Base-by-base conservation (phyloP, 2,888 invertebrate species). In the Aphidoletes aphidimyza region DNA sequence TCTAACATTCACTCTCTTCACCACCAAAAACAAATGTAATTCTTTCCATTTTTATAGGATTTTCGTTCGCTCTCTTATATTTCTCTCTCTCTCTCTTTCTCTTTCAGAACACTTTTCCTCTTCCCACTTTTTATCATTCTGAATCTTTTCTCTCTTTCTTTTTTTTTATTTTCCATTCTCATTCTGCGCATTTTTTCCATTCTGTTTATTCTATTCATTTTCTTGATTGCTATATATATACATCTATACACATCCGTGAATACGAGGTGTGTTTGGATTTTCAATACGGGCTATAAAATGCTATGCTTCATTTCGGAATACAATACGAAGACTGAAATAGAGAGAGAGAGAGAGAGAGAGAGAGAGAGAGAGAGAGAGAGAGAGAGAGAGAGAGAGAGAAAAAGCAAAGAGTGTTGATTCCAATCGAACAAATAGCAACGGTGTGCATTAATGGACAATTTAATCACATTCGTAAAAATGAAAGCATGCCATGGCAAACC, bases 121-220 rank as follows among this genome's bases (percentile, higher is more conserved):
- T 3, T n/a, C 26, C 22, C 5, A 54, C 22, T 26, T 54, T 11
- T 2, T 69, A 11, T 69, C 34, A 54, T 69, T 69, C 30, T 19
- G 17, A 14, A 17, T 47, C 17, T 14, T 47, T 3, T 47, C 17
- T 11, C 17, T 47, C 2, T 19, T 47, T 47, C 47, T 17, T 47
- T 19, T 19, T 34, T 14, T 69, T 69, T 14, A 34, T 42, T 42
- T 42, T 42, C 14, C 42, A 9, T 9, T 42, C 42, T 9, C 42
- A 6, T 42, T 42, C 42, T 42, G 6, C 42, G 6, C 14, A 9
- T 42, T 42, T 14, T 42, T 14, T 69, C 34, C 69, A 34, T 69
- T 69, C 69, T 69, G 69, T 69, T 69, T 69, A 69, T 69, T 69
- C 69, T 69, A 69, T 69, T 69, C 69, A 30, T 30, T 30, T 69